A percentile compares a stretch with the other conserved stretches of the same genome.
Evolutionary conservation across 2,888 invertebrate genomes (phyloP).

Genomic region (Eupithecia tripunctaria): DNA sequence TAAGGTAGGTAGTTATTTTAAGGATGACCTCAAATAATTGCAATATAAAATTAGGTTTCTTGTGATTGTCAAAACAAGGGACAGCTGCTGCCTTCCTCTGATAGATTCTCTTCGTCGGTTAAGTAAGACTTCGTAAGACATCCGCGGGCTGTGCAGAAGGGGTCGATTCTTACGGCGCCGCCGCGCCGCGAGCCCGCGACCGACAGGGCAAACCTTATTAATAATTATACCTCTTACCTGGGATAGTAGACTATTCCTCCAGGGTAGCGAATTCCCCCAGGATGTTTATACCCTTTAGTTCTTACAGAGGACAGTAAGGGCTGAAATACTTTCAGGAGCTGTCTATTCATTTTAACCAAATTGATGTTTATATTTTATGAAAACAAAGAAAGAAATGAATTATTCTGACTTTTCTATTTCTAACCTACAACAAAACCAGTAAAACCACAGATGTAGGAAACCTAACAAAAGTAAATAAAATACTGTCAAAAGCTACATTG

Average conservation of each 20-base stretch:
- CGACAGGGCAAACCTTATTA: neutral
- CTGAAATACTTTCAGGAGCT: constrained; percentile 57
- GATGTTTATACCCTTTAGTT: constrained; percentile 67
- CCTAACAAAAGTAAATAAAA: no score
- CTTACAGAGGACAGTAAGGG: constrained; percentile 58
- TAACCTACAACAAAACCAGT: no score
- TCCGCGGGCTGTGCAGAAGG: neutral
- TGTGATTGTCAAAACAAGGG: neutral
- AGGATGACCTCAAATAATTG: neutral
- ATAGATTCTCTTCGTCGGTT: neutral
- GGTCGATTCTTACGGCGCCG: neutral
- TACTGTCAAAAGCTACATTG: no score
- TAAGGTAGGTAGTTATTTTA: neutral
- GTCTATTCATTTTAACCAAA: constrained; percentile 58
- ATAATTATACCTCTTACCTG: constrained; percentile 59
- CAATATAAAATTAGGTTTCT: no score
- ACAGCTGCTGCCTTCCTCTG: neutral
- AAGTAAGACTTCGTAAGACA: no score
- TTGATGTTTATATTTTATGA: neutral
- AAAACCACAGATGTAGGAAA: no score
- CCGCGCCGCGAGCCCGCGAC: no score
- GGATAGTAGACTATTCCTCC: constrained; percentile 81
- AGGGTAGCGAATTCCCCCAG: constrained; percentile 84
- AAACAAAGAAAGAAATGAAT: neutral
- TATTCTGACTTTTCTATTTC: no score